Conservation (phyloP, 1,140 invertebrate species). For the Thalassaphorura encarpata region DNA sequence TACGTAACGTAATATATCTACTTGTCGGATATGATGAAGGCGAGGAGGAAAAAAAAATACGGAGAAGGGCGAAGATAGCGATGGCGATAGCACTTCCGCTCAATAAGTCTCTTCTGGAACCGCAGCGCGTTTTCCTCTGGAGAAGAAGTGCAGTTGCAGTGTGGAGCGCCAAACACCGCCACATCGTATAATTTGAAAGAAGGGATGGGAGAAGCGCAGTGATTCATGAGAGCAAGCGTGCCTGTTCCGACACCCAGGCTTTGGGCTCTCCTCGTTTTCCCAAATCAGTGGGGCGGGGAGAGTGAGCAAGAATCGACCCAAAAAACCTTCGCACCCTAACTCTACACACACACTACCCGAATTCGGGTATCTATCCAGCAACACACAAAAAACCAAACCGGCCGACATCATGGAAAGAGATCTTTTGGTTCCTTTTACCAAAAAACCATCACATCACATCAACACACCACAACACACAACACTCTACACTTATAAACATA, state of each 20-base stretch:
- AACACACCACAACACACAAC: too few species aligned
- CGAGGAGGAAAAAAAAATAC: neutral
- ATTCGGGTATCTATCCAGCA: too few species aligned
- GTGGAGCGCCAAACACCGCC: neutral
- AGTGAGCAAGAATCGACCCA: slow-evolving; percentile 40
- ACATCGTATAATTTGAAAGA: too few species aligned
- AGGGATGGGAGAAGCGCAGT: slow-evolving; percentile 15
- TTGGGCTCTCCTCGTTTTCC: slow-evolving; percentile 31
- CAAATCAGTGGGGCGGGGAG: slow-evolving; percentile 28
- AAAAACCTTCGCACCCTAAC: slow-evolving; percentile 41
- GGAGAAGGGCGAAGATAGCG: slow-evolving; percentile 10
- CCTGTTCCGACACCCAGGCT: slow-evolving; percentile 1
- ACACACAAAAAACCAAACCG: too few species aligned
- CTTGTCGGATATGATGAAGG: neutral
- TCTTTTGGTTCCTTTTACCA: too few species aligned
- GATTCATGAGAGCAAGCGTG: slow-evolving; percentile 26
- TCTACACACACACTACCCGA: slow-evolving; percentile 18
- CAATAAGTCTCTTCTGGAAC: slow-evolving; percentile 33
- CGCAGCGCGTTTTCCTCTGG: slow-evolving; percentile 29
- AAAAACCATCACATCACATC: too few species aligned
- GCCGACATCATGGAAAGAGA: too few species aligned
- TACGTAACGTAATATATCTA: too few species aligned
- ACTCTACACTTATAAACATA: too few species aligned
- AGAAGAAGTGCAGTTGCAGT: slow-evolving; percentile 10
- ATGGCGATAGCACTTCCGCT: slow-evolving; percentile 33